Base-by-base conservation (phyloP, 2,113 vertebrate genomes). In the Trinectes maculatus region DNA sequence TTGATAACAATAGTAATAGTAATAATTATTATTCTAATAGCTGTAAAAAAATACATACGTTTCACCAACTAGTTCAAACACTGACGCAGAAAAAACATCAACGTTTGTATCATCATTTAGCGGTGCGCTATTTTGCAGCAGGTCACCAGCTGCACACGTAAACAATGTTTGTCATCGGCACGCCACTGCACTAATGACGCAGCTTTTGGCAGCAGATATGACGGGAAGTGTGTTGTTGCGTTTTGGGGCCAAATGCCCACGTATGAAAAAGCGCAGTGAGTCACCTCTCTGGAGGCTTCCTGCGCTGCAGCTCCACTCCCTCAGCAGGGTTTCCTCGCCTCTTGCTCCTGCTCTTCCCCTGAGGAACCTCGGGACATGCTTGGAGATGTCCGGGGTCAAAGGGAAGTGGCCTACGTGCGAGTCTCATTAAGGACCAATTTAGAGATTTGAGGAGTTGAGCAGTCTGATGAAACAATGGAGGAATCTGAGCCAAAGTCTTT, bases 281-380 rank as follows among this genome's bases (percentile, higher is more conserved):
- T 92, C 89, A 82, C 87, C 25, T 58, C 68, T 87, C 87, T 22
- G 29, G 56, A 78, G 8, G 18, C 86, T 86, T 87, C 88, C 93
- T 90, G 89, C 77, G 67, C 77, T 64, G 85, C 24, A 56, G 82
- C 89, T 81, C 77, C 55, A 33, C 80, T 79, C 82, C 90, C 78
- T 80, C 69, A 15, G 77, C 85, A 84, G 66, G 70, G 77, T 91
- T 95, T 95, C 94, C 94, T 93, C 86, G 89, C 88, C 92, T 89
- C 90, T 87, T 78, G 86, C 90, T 87, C 84, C 88, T 78, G 80
- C 86, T 80, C 93, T 94, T 93, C 94, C 91, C 89, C 87, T 91
- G 71, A 87, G 90, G 87, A 93, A 93, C 89, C 85, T 8, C 53
- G 57, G 89, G 82, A 75, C 69, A 87, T 87, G 91, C 80, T 64